phyloP scores from a whole-genome alignment of 2,797 vertebrate species.

The Acridotheres tristis region DNA sequence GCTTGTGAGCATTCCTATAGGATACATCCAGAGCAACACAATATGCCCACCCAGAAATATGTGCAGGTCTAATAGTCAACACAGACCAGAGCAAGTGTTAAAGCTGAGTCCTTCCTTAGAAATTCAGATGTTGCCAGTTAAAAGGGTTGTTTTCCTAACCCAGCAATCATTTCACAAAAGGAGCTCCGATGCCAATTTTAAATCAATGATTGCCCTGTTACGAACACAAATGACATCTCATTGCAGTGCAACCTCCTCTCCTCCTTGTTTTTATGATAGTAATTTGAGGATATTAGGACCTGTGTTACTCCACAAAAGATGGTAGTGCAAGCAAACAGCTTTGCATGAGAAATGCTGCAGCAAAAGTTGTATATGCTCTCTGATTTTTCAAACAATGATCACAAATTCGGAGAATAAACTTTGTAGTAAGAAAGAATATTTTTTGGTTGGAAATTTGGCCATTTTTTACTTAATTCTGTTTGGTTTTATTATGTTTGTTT shows the following conservation, averaged over 20 bases:
- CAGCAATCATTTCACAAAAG: constrained; percentile 34
- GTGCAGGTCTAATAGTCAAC: background rate
- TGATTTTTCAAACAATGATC: constrained; percentile 12
- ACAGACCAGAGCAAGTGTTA: background rate
- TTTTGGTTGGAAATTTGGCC: background rate
- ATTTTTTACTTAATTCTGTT: background rate
- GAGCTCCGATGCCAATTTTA: constrained; percentile 24
- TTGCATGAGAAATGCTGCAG: background rate
- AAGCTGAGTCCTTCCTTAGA: background rate
- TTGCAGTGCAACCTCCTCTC: constrained; percentile 5
- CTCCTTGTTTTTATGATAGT: constrained; percentile 43
- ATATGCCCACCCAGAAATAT: rapidly evolving
- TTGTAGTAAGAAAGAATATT: background rate
- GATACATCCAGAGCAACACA: background rate
- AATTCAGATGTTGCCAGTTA: background rate
- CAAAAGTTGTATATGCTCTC: background rate
- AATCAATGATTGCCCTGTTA: constrained; percentile 27
- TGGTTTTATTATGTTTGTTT: background rate
- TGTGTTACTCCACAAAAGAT: background rate
- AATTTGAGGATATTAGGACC: constrained; percentile 35
- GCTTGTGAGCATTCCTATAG: background rate
- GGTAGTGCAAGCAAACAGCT: background rate
- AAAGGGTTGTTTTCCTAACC: background rate
- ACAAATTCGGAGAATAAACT: constrained; percentile 17
- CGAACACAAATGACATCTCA: constrained; percentile 1